Percentiles rank a stretch among this genome's conserved stretches.
These are phyloP conservation scores for Tribolium freemani DNA, from an alignment of 2,888 invertebrate genomes.

Conservation along the genomic window DNA sequence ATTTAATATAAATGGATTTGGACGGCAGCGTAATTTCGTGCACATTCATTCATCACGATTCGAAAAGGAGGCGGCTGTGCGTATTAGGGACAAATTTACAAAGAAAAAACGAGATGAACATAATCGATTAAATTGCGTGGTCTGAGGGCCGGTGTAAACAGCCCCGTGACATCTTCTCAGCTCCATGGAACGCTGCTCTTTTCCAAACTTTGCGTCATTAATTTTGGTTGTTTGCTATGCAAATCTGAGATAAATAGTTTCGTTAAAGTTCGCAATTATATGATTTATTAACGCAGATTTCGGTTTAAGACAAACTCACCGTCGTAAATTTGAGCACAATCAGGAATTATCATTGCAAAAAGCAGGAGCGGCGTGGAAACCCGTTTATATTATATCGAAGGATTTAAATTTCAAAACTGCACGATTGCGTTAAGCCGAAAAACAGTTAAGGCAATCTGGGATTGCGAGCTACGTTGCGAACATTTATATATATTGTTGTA, in stretches of 20 bases:
- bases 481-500: conserved; percentile 64
- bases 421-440: conserved; percentile 10
- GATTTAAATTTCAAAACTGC: background rate
- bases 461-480: conserved; percentile 46
- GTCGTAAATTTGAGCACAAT: conserved; percentile 26
- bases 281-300: conserved; percentile 40
- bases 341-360: conserved; percentile 11
- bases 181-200: conserved; percentile 51
- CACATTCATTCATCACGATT: conserved; percentile 54
- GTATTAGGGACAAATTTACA: conserved; percentile 53
- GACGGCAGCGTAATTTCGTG: conserved; percentile 49
- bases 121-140: conserved; percentile 52
- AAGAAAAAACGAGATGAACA: conserved; percentile 53
- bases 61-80: conserved; percentile 51
- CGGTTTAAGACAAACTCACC: conserved; percentile 16
- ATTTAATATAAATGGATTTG: conserved; percentile 50
- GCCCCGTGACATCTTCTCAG: conserved; percentile 38
- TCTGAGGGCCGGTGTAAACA: conserved; percentile 50
- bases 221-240: conserved; percentile 55
- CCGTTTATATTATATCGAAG: too few relatives aligned
- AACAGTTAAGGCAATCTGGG: conserved; percentile 24
- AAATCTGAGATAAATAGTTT: conserved; percentile 44
- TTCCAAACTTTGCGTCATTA: conserved; percentile 57
- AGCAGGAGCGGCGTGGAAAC: background rate
- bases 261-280: conserved; percentile 40